Conservation (phyloP, 2,797 vertebrate species). For the Anniella stebbinsi region DNA sequence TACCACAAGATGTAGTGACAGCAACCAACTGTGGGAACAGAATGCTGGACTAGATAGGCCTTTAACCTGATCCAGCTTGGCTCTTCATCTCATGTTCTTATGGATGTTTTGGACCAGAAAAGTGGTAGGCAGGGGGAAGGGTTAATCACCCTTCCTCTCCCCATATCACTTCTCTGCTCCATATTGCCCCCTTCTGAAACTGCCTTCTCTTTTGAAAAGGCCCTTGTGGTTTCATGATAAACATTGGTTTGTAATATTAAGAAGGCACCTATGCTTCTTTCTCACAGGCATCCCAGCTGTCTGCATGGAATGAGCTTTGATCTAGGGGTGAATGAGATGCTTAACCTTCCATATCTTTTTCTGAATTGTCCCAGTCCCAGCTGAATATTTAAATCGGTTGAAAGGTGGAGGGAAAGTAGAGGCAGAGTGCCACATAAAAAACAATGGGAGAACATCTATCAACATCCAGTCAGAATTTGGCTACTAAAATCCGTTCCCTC, state of each 20-base stretch:
- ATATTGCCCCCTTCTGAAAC: neutral
- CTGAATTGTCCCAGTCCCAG: neutral
- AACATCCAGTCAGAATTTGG: neutral
- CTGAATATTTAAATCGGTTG: neutral
- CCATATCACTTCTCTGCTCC: neutral
- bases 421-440: neutral
- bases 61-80: no score
- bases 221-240: neutral
- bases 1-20: no score
- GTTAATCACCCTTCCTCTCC: neutral
- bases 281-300: neutral
- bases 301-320: neutral
- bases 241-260: neutral
- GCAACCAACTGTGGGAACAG: no score
- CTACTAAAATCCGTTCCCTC: no score
- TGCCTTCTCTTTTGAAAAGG: neutral
- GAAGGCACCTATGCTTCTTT: neutral
- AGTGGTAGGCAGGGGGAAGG: neutral
- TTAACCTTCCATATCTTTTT: neutral
- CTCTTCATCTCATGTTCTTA: no score
- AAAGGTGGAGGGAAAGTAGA: neutral
- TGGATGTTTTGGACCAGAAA: neutral
- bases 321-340: neutral
- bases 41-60: no score
- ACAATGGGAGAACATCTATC: neutral